Evolutionary conservation across 2,113 vertebrate species (phyloP), one percentile per base, ranked within the genome.

Genomic region (Bucco capensis): DNA sequence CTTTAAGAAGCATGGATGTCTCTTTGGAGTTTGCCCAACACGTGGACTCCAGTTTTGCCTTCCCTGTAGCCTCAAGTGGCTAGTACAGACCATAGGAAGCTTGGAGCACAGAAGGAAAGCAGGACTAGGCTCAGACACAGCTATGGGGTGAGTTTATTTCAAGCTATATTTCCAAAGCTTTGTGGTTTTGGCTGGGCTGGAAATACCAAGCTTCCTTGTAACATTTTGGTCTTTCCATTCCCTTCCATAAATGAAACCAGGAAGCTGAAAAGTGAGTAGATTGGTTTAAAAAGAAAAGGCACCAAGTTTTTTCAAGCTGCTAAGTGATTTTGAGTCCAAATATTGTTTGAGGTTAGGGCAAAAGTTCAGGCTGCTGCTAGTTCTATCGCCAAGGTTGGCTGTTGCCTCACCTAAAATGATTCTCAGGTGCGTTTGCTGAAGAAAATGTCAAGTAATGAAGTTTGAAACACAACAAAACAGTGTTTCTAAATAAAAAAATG

Each of bases 211-310:
- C 30, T 89, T 85, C n/a, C 79, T 38, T 78, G 72, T 78, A 86
- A 83, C 89, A 78, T 80, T 93, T 86, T 94, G 56, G 49, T 83
- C 87, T 95, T 92, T 96, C 84, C 78, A 95, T 84, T 83, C 79
- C 40, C 12, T 85, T 86, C 56, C 40, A 86, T 38, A 90, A 72
- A 92, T n/a, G n/a, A 93, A 95, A 94, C 13, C 40, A 94, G 83
- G 81, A 91, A 92, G 69, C 30, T 0, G 7, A 69, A 62, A 92
- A 87, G 35, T 14, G 37, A 95, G 61, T 17, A 82, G 51, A 82
- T 64, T 57, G 31, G 28, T 85, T 85, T 60, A 67, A 80, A 83
- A 86, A 65, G 53, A 75, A 66, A 88, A 81, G 50, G 30, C 0
- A 8, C 19, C 37, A 61, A 46, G 22, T 30, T 76, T 86, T 94